Percentiles rank a stretch among this genome's conserved stretches.
phyloP scores from a whole-genome alignment of 2,797 vertebrate species.

The Pempheris klunzingeri region DNA sequence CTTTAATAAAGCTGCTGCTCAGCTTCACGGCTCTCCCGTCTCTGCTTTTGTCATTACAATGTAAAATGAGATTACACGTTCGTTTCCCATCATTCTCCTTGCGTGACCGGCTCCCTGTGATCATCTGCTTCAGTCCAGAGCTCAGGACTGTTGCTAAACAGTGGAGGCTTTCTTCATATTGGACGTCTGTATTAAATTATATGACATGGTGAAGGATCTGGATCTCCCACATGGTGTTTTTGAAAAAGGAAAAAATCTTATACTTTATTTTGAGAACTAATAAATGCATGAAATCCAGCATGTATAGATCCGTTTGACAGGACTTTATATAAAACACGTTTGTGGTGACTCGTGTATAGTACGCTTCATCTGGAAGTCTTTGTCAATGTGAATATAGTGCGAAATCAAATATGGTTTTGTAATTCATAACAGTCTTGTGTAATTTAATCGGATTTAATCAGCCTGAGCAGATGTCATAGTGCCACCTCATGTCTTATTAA shows the following conservation, averaged over 20 bases:
- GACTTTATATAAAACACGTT: not conserved
- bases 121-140: conserved; percentile 37
- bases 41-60: conserved; percentile 28
- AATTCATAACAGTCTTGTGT: not conserved
- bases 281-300: not conserved
- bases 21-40: not conserved
- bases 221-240: conserved; percentile 1
- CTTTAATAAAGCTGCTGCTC: conserved; percentile 28
- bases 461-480: not conserved
- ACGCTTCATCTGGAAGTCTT: not conserved
- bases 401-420: not conserved
- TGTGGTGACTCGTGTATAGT: not conserved
- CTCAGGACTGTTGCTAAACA: conserved; percentile 13
- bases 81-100: not conserved
- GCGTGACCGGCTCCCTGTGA: conserved; percentile 33
- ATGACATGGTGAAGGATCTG: conserved; percentile 7
- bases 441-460: not conserved
- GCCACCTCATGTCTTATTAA: not conserved
- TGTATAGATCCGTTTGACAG: not conserved
- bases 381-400: too few relatives aligned
- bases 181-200: conserved; percentile 23
- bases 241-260: not conserved
- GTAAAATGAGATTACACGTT: conserved; percentile 37
- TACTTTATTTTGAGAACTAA: not conserved
- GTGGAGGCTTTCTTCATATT: conserved; percentile 35